Evolutionary conservation across 2,888 invertebrate genomes (phyloP), one percentile per base, ranked within the genome.

Genomic region (Bombylius discolor): DNA sequence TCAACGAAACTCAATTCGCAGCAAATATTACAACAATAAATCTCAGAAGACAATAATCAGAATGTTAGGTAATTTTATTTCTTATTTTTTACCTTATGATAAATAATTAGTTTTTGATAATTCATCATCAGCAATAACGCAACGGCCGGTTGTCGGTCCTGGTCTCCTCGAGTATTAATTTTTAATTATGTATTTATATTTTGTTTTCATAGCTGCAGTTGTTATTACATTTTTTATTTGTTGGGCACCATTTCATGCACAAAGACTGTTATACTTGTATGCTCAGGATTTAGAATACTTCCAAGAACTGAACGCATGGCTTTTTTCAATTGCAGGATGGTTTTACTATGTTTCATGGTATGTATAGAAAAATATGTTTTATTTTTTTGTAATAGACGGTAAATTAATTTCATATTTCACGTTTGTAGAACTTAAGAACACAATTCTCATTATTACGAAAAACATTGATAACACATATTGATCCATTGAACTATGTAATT

Each of bases 231-330:
- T 96, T 78, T 95, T 95, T 77, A 77, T 93, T 12, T 94, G 95
- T 74, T 96, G 96, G 95, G 91, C 93, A 0, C 96, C 96, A 36
- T 96, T 95, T 77, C 96, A 96, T 76, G 82, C 89, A 60, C 96
- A 96, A 74, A 78, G 96, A 7, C 78, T 96, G 54, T 82, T 92
- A 71, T 89, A 85, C 69, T 80, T 89, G 63, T 86, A 91, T 70
- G 87, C 82, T 36, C 78, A 78, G 60, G 72, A 81, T 32, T 77
- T 77, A 53, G 70, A 72, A 0, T 77, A 82, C 67, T 84, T 81
- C 71, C 80, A 81, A 69, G 76, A 79, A 56, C 78, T 88, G 65
- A 89, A 89, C 71, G 85, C 87, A 66, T 86, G 85, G 80, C 76
- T 89, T 61, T 91, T 85, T 74, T 83, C 84, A 64, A 78, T 87